Base-by-base conservation (phyloP, 1,140 invertebrate genomes). In the Caenorhabditis tropicalis region DNA sequence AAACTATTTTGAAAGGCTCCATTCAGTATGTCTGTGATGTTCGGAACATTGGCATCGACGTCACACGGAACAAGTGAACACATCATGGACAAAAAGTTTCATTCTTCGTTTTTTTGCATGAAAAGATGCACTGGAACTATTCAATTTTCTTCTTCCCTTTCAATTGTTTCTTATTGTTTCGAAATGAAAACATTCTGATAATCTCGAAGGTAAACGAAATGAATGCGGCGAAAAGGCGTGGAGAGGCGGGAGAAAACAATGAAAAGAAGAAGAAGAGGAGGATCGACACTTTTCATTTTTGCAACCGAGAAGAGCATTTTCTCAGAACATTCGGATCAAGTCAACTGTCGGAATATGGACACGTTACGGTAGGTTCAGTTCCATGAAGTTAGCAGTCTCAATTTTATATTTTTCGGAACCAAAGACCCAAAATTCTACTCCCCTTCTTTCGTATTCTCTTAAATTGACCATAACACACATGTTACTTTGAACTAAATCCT, bases 131-230 rank as follows among this genome's bases (percentile, higher is more conserved):
- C 6, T 58, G 53, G n/a, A 27, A n/a, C 27, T 5, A 7, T 58
- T n/a, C 2, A 7, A 58, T 7, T 58, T 58, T 27, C 53, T 5
- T 58, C 10, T 58, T 58, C n/a, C 10, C 29, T 10, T 74, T 74
- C 65, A 74, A 33, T 74, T 74, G 65, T 74, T 74, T 74, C 65
- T 24, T 74, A 43, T 43, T 6, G 33, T n/a, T 43, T 24, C 9
- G 24, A 65, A 65, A 33, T 39, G 36, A 43, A 74, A 74, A 74
- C 33, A 43, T 74, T 56, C 21, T 74, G 33, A 43, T 74, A 74
- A 74, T 74, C 65, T 74, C 65, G 65, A 74, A 74, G 24, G 65
- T 43, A 74, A 74, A 74, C 65, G 65, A n/a, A 74, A 24, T 12
- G 36, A 65, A 12, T 4, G 29, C 43, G 65, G 65, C 65, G 65